phyloP scores from a whole-genome alignment of 2,888 invertebrate species.

The Galeruca laticollis region DNA sequence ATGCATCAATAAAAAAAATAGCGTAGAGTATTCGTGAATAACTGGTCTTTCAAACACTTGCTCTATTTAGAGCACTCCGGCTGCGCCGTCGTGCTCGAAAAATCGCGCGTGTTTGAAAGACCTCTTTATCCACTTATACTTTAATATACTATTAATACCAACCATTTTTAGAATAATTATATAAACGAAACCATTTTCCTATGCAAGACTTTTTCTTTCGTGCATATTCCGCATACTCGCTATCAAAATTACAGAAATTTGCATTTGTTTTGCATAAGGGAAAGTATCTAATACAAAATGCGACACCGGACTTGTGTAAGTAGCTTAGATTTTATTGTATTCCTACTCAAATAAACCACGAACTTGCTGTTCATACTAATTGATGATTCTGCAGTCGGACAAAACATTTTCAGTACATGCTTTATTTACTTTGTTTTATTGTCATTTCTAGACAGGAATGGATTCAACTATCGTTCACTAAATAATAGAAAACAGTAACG shows the following conservation, averaged over 20 bases:
- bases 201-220: slow-evolving; percentile 14
- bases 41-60: too few species aligned
- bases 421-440: not conserved
- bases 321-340: slow-evolving; percentile 20
- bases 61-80: too few species aligned
- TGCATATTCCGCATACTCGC: not conserved
- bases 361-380: slow-evolving; percentile 30
- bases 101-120: too few species aligned
- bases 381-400: slow-evolving; percentile 3
- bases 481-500: not conserved
- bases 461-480: not conserved
- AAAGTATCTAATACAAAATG: slow-evolving; percentile 29
- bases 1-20: too few species aligned
- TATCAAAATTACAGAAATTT: slow-evolving; percentile 24
- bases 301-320: slow-evolving; percentile 5
- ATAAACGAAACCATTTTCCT: not conserved
- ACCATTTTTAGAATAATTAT: too few species aligned
- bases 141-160: too few species aligned
- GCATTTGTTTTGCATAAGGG: slow-evolving; percentile 25
- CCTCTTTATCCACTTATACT: too few species aligned
- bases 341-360: slow-evolving; percentile 13
- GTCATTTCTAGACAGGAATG: slow-evolving; percentile 1
- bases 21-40: too few species aligned
- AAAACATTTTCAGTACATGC: slow-evolving; percentile 15
- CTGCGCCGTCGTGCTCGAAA: too few species aligned